Evolutionary conservation across 2,797 vertebrate genomes (phyloP), one percentile per base, ranked within the genome.

Genomic region (Aplochiton taeniatus): DNA sequence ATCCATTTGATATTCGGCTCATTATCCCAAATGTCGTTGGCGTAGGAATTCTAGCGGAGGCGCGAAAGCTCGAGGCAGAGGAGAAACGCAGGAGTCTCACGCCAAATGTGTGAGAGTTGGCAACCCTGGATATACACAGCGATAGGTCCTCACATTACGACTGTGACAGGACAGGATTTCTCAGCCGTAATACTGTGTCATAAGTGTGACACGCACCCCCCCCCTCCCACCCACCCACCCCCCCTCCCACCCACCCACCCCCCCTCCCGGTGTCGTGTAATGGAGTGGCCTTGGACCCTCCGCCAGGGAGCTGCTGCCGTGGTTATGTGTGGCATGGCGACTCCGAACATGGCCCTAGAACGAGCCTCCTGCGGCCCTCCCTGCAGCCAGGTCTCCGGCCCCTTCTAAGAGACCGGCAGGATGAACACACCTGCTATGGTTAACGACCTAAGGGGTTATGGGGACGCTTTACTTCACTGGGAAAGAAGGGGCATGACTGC

Each of bases 241-340:
- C 31, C 9, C 13, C 46, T n/a, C n/a, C 46, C 74, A 69, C 70
- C 74, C 68, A 73, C 63, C 16, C 77, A 6, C 68, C 65, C 51
- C 31, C 9, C 13, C 46, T 8, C 74, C 70, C 70, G 73, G 78
- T 72, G 70, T 68, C 65, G 66, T 50, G 19, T 76, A 78, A 79
- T 66, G 58, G 70, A 80, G 59, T 67, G 19, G 60, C 75, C 68
- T 50, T 9, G 1, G 59, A 74, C 76, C 75, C 75, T 83, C 65
- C 63, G 74, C 73, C 66, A 75, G 61, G 60, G 68, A 76, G 72
- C 66, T 59, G 62, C 75, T 73, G 75, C 62, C 43, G 9, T 45
- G 66, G 67, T 46, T 75, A 74, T 70, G 31, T 85, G 82, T 76
- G 70, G 78, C 80, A 76, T 75, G 74, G 78, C 65, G 60, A 49